Evolutionary conservation across 2,113 vertebrate species (phyloP), one percentile per base, ranked within the genome.

Genomic region (Datnioides undecimradiatus): DNA sequence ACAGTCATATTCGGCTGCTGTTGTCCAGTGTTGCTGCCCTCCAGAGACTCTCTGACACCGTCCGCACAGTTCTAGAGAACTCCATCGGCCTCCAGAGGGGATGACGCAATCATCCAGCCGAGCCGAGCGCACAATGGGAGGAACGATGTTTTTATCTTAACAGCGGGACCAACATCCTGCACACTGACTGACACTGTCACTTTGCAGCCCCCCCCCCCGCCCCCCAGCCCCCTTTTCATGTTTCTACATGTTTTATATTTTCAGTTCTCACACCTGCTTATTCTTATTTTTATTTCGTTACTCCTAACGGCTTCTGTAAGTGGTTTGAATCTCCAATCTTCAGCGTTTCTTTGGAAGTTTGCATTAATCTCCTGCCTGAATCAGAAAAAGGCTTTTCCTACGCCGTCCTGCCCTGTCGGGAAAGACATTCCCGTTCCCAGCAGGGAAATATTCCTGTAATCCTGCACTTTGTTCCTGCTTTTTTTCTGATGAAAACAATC

Each of bases 341-440:
- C n/a, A n/a, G n/a, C n/a, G 13, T 1, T 8, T 19, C 14, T 52
- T 17, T 23, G 7, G 12, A 49, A 19, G 19, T 46, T 19, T 31
- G 1, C 4, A 49, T 11, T 4, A 23, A 49, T 9, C 17, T n/a
- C 3, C 27, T 0, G 10, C n/a, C 0, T 13, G 23, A 14, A 7
- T 52, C 2, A 45, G 7, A 46, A 45, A 34, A n/a, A n/a, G n/a
- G n/a, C n/a, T n/a, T n/a, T n/a, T n/a, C n/a, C n/a, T n/a, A n/a
- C n/a, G n/a, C n/a, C n/a, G n/a, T n/a, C n/a, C n/a, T n/a, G n/a
- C n/a, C n/a, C n/a, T n/a, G n/a, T n/a, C n/a, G n/a, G n/a, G n/a
- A n/a, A n/a, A n/a, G n/a, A n/a, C n/a, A n/a, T n/a, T n/a, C 33
- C 46, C 6, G 2, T 55, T 48, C 48, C 19, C 17, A 6, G 17